Evolutionary conservation across 2,113 vertebrate species (phyloP), one percentile per base, ranked within the genome.

Genomic region (Paedocypris sp.): DNA sequence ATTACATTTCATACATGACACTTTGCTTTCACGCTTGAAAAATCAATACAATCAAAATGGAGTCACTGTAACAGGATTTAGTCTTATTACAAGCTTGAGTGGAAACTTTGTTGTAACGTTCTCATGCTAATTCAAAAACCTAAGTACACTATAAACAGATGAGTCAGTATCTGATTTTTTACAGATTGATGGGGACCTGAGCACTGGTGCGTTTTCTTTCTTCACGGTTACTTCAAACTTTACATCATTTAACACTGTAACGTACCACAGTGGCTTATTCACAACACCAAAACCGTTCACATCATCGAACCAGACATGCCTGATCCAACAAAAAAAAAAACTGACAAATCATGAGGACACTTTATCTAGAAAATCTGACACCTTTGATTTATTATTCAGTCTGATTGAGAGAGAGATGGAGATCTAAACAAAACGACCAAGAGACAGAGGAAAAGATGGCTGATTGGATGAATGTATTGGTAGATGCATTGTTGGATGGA

Each of bases 181-280:
- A 28, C 42, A 65, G 50, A 25, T 67, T 51, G 66, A 69, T 62
- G 35, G 52, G 23, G 45, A n/a, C 48, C 42, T 35, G 33, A 51
- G 38, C 20, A 52, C 23, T 41, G 53, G 43, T 26, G 54, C 64
- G 45, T 43, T 46, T 64, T 62, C 69, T 60, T 78, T 80, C 69
- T 69, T 84, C 67, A 77, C 79, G 75, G 73, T 75, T 70, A 82
- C 72, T 82, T 72, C 69, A 74, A 74, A 83, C 72, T 75, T 73
- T 60, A 29, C 72, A 67, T 79, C 70, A 72, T 67, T 68, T 73
- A 77, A 77, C 77, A 79, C 60, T 54, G 74, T 62, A 75, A 68
- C 39, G 56, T 73, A 74, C 69, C 66, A 72, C 64, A 68, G 76
- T 59, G 68, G 62, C 69, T 77, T 79, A 77, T 72, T 79, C 76